phyloP scores from a whole-genome alignment of 1,140 invertebrate genomes.

The Apis florea region DNA sequence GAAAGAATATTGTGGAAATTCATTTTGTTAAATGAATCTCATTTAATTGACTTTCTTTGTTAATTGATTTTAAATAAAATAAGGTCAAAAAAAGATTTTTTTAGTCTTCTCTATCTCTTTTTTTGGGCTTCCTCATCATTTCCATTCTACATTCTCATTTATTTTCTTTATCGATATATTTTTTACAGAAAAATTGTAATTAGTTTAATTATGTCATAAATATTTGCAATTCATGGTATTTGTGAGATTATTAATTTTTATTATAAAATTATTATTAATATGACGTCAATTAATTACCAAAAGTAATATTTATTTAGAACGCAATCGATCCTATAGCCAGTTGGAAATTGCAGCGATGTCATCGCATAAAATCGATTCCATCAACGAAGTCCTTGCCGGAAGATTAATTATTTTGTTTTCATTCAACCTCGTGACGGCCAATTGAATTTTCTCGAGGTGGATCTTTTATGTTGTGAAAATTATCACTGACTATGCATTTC shows the following conservation, averaged over 20 bases:
- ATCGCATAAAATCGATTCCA: neutral
- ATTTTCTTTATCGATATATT: neutral
- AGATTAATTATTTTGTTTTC: constrained; percentile 26
- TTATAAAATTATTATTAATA: neutral
- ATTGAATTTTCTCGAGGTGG: neutral
- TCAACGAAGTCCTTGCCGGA: neutral
- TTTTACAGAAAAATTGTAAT: neutral
- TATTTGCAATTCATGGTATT: neutral
- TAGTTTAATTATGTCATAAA: neutral
- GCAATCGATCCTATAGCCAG: neutral
- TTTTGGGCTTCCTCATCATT: neutral
- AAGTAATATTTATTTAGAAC: neutral
- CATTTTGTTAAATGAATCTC: neutral
- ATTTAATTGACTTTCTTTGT: neutral
- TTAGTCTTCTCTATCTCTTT: neutral
- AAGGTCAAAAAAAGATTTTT: neutral
- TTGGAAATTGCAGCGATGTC: neutral
- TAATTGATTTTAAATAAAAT: neutral
- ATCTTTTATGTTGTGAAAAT: neutral
- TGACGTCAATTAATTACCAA: neutral
- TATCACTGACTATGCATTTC: neutral
- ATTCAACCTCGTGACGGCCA: neutral
- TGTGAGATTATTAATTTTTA: no score
- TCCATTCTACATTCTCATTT: neutral
- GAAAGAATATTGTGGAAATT: neutral